phyloP scores from a whole-genome alignment of 2,797 vertebrate genomes.

The Varecia variegata region DNA sequence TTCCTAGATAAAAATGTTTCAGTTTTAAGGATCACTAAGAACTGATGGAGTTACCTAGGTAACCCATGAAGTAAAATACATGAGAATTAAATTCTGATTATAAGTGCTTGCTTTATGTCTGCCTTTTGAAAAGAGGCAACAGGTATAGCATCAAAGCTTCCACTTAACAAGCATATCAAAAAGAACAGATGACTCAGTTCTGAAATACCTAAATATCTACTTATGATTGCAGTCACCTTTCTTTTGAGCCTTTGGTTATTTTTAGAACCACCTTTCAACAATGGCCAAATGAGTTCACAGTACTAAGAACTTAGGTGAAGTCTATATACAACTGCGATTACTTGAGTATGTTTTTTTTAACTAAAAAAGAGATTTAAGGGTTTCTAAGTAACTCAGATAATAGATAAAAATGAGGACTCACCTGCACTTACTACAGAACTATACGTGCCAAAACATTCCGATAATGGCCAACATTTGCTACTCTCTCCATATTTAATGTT shows the following conservation, averaged over 20 bases:
- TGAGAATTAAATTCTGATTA: slow-evolving; percentile 53
- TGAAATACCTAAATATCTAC: slow-evolving; percentile 44
- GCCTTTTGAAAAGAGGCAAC: slow-evolving; percentile 58
- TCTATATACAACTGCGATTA: neutral
- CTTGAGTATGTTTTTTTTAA: neutral
- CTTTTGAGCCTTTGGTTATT: slow-evolving; percentile 39
- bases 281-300: neutral
- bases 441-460: neutral
- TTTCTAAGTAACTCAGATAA: slow-evolving; percentile 17
- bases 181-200: neutral
- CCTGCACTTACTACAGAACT: neutral
- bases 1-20: slow-evolving; percentile 41
- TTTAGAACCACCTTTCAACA: slow-evolving; percentile 56
- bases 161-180: slow-evolving; percentile 56
- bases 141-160: slow-evolving; percentile 51
- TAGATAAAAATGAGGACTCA: neutral
- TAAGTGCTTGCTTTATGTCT: slow-evolving; percentile 43
- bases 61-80: slow-evolving; percentile 64
- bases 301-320: neutral
- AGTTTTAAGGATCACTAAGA: slow-evolving; percentile 52
- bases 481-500: neutral
- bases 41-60: slow-evolving; percentile 56
- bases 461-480: neutral
- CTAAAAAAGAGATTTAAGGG: neutral
- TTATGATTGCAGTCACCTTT: slow-evolving; percentile 39